A percentile compares a stretch with the other conserved stretches of the same genome.
phyloP scores from a whole-genome alignment of 2,113 vertebrate species.

The Mionectes macconnelli region DNA sequence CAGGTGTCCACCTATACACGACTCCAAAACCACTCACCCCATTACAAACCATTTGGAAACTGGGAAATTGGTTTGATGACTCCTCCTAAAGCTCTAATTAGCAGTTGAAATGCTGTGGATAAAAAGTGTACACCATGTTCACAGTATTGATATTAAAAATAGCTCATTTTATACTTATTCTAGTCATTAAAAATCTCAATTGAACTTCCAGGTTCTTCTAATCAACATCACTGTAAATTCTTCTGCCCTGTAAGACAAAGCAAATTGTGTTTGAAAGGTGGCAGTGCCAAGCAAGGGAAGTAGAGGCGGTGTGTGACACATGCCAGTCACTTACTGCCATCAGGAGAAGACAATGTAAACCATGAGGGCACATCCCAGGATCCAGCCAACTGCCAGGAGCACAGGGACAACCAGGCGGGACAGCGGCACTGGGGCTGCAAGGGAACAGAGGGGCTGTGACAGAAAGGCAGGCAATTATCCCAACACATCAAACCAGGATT shows the following conservation, averaged over 20 bases:
- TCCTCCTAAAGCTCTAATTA: background rate
- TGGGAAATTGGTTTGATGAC: background rate
- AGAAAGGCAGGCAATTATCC: background rate
- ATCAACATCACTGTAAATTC: background rate
- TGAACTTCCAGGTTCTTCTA: slow-evolving; percentile 41
- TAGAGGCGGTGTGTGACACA: background rate
- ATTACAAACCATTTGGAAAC: background rate
- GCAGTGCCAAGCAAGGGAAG: background rate
- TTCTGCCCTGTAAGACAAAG: slow-evolving; percentile 66
- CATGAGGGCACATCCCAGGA: slow-evolving; percentile 75
- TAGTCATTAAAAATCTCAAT: background rate
- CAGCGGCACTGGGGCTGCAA: slow-evolving; percentile 21
- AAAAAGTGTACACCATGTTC: background rate
- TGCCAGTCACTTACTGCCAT: slow-evolving; percentile 9
- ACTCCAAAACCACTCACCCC: background rate
- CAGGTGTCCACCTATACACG: background rate
- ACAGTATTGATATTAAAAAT: background rate
- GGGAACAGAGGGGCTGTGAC: background rate
- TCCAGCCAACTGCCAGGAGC: slow-evolving; percentile 79
- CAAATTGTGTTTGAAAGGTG: background rate
- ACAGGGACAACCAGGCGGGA: slow-evolving; percentile 64
- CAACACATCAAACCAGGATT: background rate
- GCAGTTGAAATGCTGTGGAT: background rate
- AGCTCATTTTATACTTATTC: background rate
- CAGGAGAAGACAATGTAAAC: slow-evolving; percentile 81